Evolutionary conservation across 2,797 vertebrate genomes (phyloP).

Genomic region (Mormyrops attenuatus): DNA sequence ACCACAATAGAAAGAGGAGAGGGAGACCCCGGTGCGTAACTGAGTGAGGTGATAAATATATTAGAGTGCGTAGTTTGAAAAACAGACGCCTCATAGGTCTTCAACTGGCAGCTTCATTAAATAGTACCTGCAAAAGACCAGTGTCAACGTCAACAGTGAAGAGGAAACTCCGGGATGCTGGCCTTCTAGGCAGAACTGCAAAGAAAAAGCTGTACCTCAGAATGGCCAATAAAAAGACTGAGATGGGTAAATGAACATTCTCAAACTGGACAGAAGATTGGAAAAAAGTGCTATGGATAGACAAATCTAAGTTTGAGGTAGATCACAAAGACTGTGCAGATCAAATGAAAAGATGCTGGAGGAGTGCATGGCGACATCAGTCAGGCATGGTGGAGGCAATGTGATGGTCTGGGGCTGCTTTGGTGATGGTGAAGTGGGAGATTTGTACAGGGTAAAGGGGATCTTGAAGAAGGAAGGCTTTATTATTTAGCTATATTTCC

Average conservation of each 20-base stretch:
- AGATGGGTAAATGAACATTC: background rate
- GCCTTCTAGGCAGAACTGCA: background rate
- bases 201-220: background rate
- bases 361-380: background rate
- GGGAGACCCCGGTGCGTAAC: background rate
- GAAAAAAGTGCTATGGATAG: background rate
- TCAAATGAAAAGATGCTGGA: background rate
- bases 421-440: background rate
- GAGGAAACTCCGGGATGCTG: background rate
- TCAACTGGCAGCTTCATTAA: background rate
- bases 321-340: background rate
- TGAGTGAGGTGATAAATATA: background rate
- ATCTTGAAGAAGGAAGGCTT: background rate
- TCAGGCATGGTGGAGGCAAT: background rate
- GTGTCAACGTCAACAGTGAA: background rate
- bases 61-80: background rate
- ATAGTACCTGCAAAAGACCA: background rate
- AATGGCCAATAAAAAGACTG: background rate
- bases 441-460: background rate
- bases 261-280: background rate
- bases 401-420: background rate
- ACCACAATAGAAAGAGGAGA: background rate
- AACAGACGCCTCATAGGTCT: background rate
- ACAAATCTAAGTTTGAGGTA: background rate
- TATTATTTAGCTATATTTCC: too few species aligned